Percentiles rank a stretch among this genome's conserved stretches.
Evolutionary conservation across 1,140 invertebrate genomes (phyloP).

Genomic region (Lamellibrachia luymesi): DNA sequence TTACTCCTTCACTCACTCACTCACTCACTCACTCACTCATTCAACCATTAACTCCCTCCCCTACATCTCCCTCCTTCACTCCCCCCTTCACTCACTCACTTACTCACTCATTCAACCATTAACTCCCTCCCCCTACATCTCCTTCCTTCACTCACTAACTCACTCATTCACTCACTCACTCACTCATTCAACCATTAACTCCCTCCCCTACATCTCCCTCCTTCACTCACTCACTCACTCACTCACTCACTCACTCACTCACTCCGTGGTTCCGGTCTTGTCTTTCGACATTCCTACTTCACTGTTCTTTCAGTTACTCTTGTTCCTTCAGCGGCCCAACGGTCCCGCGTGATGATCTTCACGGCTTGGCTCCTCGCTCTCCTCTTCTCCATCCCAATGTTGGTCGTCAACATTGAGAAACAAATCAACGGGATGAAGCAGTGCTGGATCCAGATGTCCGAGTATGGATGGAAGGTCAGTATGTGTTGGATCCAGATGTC

Average conservation of each 20-base stretch:
- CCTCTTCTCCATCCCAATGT: constrained; percentile 12
- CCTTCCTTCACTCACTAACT: too few relatives aligned
- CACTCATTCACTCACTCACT: too few relatives aligned
- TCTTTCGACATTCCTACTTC: background rate
- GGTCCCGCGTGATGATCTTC: background rate
- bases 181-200: background rate
- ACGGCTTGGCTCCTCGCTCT: background rate
- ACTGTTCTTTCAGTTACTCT: background rate
- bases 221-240: background rate
- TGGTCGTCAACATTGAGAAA: constrained; percentile 9
- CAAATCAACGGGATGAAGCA: constrained; percentile 60
- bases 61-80: constrained; percentile 3
- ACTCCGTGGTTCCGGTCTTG: background rate
- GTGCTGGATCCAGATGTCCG: constrained; percentile 83
- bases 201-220: too few relatives aligned
- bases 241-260: background rate
- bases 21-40: background rate
- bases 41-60: background rate
- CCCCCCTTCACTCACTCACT: constrained; percentile 13
- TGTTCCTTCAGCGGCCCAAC: background rate
- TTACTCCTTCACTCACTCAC: background rate
- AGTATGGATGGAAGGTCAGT: too few relatives aligned
- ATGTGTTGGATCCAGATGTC: too few relatives aligned
- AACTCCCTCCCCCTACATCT: background rate
- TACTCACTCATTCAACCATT: constrained; percentile 13